These are phyloP conservation scores for Schizaphis graminum DNA, from an alignment of 2,888 invertebrate species.

Conservation along the genomic window DNA sequence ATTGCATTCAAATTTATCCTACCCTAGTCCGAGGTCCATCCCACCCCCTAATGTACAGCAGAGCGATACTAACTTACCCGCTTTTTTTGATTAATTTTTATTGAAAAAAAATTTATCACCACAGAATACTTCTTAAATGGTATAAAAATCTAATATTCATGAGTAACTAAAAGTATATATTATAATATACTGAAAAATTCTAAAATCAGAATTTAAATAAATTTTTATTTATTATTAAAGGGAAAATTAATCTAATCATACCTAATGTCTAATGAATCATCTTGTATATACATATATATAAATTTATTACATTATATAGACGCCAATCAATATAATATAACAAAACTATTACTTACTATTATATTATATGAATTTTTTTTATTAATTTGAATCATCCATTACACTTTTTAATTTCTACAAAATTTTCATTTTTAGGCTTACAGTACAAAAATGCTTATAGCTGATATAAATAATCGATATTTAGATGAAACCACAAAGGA, in stretches of 20 bases:
- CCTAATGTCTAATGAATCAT: too few species aligned
- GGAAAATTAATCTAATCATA: too few species aligned
- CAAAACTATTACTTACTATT: background rate
- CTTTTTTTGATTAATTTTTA: background rate
- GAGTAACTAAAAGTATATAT: too few species aligned
- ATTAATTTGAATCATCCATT: background rate
- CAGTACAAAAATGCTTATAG: constrained; percentile 66
- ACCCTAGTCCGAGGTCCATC: too few species aligned
- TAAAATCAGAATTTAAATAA: too few species aligned
- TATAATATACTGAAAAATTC: too few species aligned
- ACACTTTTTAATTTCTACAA: background rate
- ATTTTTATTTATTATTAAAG: too few species aligned
- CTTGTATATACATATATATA: too few species aligned
- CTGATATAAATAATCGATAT: constrained; percentile 67
- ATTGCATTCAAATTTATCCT: too few species aligned
- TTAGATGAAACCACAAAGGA: constrained; percentile 67
- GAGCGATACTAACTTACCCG: too few species aligned
- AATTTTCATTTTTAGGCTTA: constrained; percentile 65
- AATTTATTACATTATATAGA: background rate
- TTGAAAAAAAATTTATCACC: background rate
- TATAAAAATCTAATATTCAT: background rate
- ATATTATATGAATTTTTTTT: background rate
- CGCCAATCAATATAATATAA: background rate
- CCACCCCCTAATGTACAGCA: too few species aligned
- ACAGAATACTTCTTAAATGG: background rate